Base-by-base conservation (phyloP, 2,113 vertebrate species). In the Neogobius melanostomus region DNA sequence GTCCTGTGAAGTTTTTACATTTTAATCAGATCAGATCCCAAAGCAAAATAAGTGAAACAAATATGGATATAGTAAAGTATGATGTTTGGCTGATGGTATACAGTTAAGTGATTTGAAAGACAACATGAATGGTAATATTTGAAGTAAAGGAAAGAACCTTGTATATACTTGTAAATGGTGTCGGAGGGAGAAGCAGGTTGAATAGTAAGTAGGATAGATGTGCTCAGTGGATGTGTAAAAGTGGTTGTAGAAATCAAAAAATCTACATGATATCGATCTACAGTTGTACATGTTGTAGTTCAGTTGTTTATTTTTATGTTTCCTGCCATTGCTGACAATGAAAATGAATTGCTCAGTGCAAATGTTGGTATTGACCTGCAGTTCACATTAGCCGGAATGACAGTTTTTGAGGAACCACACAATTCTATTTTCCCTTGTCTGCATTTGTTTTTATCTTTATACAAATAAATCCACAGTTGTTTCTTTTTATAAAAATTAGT, bases 1-100 rank as follows among this genome's bases (percentile, higher is more conserved):
- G 77, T 72, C 59, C 62, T 87, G 76, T 85, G 88, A 93, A 82
- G 85, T 43, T 64, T 68, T 11, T 65, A 86, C 65, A 86, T 85
- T 89, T 70, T 64, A 80, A 53, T 71, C 43, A 74, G 66, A 83
- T 49, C 71, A 71, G 28, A 70, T 59, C 42, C 68, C 71, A 76
- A 42, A 43, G 51, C 48, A 64, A 45, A 69, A 59, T 43, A 68
- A 63, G 47, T 28, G 50, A 50, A 14, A 62, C 71, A 72, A 2
- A 57, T 57, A 53, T 74, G 68, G 66, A 64, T 36, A 5, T 67
- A 69, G 67, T 62, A 28, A 79, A 72, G 73, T 28, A 65, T 53
- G 65, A 72, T 68, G 74, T 79, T 72, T 8, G 77, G 63, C 63
- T 72, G 70, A 80, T 85, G 76, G 92, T 82, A 64, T 79, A 62